Evolutionary conservation across 2,113 vertebrate genomes (phyloP).

Genomic region (Pollachius pollachius): DNA sequence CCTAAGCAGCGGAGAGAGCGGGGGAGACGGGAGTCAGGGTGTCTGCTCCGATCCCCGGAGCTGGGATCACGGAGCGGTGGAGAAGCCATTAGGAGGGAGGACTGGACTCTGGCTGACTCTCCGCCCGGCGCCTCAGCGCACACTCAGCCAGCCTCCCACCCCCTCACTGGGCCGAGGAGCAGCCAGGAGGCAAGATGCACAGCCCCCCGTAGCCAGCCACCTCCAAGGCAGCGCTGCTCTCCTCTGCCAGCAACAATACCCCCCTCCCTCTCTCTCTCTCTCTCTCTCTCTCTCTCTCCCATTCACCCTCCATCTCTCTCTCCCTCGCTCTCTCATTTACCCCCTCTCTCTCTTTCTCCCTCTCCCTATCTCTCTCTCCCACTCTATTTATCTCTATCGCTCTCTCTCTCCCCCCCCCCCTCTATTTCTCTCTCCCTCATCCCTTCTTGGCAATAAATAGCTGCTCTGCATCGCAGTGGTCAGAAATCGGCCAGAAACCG

Average conservation of each 20-base stretch:
- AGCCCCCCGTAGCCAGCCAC: constrained; percentile 62
- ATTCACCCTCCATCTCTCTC: constrained; percentile 19
- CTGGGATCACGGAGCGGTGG: constrained; percentile 57
- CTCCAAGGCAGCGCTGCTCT: constrained; percentile 68
- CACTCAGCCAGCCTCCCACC: constrained; percentile 25
- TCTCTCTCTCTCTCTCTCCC: constrained; percentile 29
- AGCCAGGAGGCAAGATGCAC: constrained; percentile 74
- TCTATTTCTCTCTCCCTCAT: background rate
- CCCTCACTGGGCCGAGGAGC: background rate
- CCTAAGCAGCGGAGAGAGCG: constrained; percentile 3
- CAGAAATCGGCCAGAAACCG: constrained; percentile 48
- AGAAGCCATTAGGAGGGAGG: constrained; percentile 69
- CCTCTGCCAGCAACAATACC: constrained; percentile 76
- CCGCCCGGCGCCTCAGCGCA: constrained; percentile 35
- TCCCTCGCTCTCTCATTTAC: constrained; percentile 19
- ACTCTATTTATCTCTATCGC: constrained; percentile 18
- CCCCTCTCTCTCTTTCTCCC: background rate
- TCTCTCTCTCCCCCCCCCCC: constrained; percentile 3
- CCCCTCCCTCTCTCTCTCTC: constrained; percentile 21
- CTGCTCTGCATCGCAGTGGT: constrained; percentile 53
- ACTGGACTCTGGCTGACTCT: constrained; percentile 83
- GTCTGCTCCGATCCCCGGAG: constrained; percentile 69
- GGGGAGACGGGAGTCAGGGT: constrained; percentile 62
- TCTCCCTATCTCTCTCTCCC: constrained; percentile 23
- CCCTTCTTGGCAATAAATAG: constrained; percentile 40